phyloP scores from a whole-genome alignment of 2,888 invertebrate genomes.

The Coremacera marginata region DNA sequence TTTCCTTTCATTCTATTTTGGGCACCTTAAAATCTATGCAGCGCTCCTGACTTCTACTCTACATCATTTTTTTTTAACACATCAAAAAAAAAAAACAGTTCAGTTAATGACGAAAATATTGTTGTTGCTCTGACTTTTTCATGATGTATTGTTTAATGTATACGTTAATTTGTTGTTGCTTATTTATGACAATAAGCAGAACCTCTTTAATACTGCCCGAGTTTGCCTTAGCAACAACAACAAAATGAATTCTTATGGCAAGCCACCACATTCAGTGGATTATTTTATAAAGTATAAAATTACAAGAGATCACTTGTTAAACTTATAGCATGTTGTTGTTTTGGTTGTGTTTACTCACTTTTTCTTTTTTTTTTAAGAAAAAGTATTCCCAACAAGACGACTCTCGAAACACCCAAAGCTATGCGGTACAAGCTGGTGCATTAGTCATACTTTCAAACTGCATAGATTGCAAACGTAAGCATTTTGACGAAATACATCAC shows the following conservation, averaged over 20 bases:
- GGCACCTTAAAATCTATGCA: not conserved
- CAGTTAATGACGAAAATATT: conserved; percentile 18
- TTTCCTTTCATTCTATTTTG: too few species aligned
- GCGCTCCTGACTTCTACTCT: not conserved
- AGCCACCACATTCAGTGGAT: not conserved
- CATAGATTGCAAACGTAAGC: not conserved
- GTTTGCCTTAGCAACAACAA: not conserved
- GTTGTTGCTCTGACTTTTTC: not conserved
- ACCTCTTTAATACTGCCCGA: not conserved
- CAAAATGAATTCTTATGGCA: not conserved
- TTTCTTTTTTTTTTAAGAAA: not conserved
- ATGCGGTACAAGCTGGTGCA: conserved; percentile 4
- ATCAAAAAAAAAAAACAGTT: conserved; percentile 3
- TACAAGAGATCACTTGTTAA: conserved; percentile 22
- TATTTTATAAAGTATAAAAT: conserved; percentile 9
- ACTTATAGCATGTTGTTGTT: not conserved
- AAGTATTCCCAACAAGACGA: not conserved
- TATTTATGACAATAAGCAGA: not conserved
- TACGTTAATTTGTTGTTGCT: conserved; percentile 10
- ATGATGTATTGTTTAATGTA: not conserved
- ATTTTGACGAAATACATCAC: not conserved
- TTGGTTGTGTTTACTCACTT: not conserved
- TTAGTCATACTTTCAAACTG: conserved; percentile 16
- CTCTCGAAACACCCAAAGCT: not conserved
- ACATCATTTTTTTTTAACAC: not conserved